A percentile compares a stretch with the other conserved stretches of the same genome.
Evolutionary conservation across 1,140 invertebrate species (phyloP).

Genomic region (Drosophila suzukii): DNA sequence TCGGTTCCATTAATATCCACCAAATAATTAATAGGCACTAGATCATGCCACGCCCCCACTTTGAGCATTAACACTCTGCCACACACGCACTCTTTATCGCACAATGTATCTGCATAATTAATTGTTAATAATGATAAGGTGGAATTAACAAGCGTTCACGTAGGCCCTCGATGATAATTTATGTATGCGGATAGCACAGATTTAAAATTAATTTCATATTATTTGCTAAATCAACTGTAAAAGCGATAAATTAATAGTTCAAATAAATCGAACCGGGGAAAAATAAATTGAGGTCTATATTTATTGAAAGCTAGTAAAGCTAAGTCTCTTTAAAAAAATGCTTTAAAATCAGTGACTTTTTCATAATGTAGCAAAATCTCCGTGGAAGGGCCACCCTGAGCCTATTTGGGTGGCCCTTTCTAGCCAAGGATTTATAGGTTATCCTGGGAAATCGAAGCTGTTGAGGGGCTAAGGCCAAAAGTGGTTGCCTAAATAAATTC

Average conservation of each 20-base stretch:
- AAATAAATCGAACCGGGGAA: slow-evolving; percentile 43
- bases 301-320: not conserved
- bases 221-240: slow-evolving; percentile 73
- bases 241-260: slow-evolving; percentile 75
- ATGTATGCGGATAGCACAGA: slow-evolving; percentile 36
- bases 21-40: slow-evolving; percentile 36
- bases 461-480: slow-evolving; percentile 17
- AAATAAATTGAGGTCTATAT: slow-evolving; percentile 8
- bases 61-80: slow-evolving; percentile 9
- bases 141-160: slow-evolving; percentile 55
- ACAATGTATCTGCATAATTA: slow-evolving; percentile 71
- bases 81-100: not conserved
- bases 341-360: not conserved
- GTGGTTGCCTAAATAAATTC: slow-evolving; percentile 61
- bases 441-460: slow-evolving; percentile 54
- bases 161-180: slow-evolving; percentile 51
- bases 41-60: slow-evolving; percentile 16
- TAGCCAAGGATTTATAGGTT: slow-evolving; percentile 45
- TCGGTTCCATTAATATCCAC: not conserved
- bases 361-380: not conserved
- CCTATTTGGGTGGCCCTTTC: slow-evolving; percentile 10
- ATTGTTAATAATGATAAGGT: slow-evolving; percentile 72
- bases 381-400: slow-evolving; percentile 3
- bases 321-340: slow-evolving; percentile 3
- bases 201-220: slow-evolving; percentile 73